These are phyloP conservation scores for Serrognathus titanus DNA, from an alignment of 2,888 invertebrate species.

Conservation along the genomic window DNA sequence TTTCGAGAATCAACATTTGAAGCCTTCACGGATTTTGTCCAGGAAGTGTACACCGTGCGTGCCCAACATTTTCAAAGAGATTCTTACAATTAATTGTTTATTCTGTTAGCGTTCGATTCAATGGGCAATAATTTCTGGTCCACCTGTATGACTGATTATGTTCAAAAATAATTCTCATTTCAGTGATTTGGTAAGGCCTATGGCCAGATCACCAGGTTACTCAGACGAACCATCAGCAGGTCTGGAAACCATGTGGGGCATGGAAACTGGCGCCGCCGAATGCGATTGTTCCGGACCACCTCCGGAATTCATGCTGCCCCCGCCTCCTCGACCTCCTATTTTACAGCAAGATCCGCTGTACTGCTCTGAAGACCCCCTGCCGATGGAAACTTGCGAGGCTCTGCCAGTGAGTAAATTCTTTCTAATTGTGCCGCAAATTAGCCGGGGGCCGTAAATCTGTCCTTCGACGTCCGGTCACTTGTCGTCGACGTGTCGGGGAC, in stretches of 20 bases:
- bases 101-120: too few relatives aligned
- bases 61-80: too few relatives aligned
- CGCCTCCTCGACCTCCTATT: constrained; percentile 71
- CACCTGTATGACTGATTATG: too few relatives aligned
- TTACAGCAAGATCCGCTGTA: constrained; percentile 63
- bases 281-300: constrained; percentile 75
- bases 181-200: constrained; percentile 37
- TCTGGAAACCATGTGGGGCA: constrained; percentile 61
- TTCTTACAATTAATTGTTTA: too few relatives aligned
- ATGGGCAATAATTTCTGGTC: too few relatives aligned
- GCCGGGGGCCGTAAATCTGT: neutral
- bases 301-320: constrained; percentile 70
- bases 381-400: constrained; percentile 72
- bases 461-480: too few relatives aligned
- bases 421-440: neutral
- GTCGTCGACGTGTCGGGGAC: too few relatives aligned
- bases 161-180: neutral
- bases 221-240: constrained; percentile 34
- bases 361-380: constrained; percentile 68
- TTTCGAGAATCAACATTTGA: too few relatives aligned
- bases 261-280: constrained; percentile 65
- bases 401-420: constrained; percentile 62
- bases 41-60: too few relatives aligned
- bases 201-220: constrained; percentile 44
- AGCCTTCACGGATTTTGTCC: too few relatives aligned